Evolutionary conservation across 2,888 invertebrate species (phyloP).

Genomic region (Lepetodrilus schrolli): DNA sequence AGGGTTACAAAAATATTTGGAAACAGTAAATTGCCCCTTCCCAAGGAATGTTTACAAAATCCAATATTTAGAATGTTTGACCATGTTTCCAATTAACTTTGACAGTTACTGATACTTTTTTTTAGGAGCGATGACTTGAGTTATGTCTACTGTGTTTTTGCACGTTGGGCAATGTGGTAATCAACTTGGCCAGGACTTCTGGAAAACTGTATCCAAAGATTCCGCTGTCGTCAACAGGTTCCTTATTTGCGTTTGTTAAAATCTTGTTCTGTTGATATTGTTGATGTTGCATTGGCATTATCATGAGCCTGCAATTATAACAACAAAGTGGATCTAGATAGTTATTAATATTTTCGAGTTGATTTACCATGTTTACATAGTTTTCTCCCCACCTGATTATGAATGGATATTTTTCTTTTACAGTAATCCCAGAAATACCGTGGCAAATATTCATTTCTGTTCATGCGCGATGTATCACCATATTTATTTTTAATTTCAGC

Average conservation of each 20-base stretch:
- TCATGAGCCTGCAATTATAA: not conserved
- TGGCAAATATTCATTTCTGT: not conserved
- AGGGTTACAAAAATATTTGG: too few species aligned
- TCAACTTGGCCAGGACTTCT: constrained; percentile 67
- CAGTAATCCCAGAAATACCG: not conserved
- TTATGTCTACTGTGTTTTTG: constrained; percentile 70
- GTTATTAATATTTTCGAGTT: too few species aligned
- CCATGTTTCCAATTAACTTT: too few species aligned
- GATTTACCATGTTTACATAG: too few species aligned
- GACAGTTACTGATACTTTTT: too few species aligned
- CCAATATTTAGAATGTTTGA: too few species aligned
- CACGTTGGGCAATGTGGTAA: constrained; percentile 75
- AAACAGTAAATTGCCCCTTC: too few species aligned
- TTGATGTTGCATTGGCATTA: not conserved
- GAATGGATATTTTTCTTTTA: too few species aligned
- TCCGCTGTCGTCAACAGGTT: constrained; percentile 50
- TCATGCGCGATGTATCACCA: not conserved
- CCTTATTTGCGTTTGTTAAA: not conserved
- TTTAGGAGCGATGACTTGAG: too few species aligned
- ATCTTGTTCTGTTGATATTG: constrained; percentile 3
- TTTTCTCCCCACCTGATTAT: too few species aligned
- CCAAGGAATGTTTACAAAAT: too few species aligned
- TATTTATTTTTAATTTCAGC: constrained; percentile 47
- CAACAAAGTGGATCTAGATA: too few species aligned
- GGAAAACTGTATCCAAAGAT: constrained; percentile 56